Percentiles rank a stretch among this genome's conserved stretches.
These are phyloP conservation scores for Aviceda subcristata DNA, from an alignment of 2,113 vertebrate genomes.

Conservation along the genomic window DNA sequence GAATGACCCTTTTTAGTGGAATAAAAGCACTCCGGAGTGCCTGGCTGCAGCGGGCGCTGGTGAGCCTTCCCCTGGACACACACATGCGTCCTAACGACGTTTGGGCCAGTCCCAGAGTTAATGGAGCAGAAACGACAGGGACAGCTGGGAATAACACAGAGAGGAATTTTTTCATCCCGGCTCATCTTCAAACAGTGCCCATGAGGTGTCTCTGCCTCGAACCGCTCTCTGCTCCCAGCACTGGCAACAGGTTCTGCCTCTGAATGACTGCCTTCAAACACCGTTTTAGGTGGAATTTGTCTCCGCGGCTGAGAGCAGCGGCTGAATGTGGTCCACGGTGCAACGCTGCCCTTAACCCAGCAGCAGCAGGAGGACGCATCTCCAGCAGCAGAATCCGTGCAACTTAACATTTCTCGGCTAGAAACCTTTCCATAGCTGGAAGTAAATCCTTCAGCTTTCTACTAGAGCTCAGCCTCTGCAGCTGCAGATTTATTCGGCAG, in stretches of 20 bases:
- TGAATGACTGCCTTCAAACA: not conserved
- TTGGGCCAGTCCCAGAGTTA: not conserved
- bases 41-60: not conserved
- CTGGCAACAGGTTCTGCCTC: not conserved
- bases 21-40: not conserved
- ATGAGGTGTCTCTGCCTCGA: not conserved
- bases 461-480: conserved; percentile 39
- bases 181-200: not conserved
- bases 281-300: not conserved
- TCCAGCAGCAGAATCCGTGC: conserved; percentile 47
- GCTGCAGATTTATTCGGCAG: conserved; percentile 53
- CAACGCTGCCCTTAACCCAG: not conserved
- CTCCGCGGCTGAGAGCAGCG: not conserved
- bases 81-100: accelerated
- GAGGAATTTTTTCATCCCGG: not conserved
- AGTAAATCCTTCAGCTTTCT: conserved; percentile 70
- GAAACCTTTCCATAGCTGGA: conserved; percentile 71
- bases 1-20: not conserved
- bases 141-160: not conserved
- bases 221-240: not conserved
- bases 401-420: conserved; percentile 35
- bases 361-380: not conserved
- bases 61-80: not conserved
- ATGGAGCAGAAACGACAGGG: not conserved
- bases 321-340: not conserved